Conservation (phyloP, 2,797 vertebrate genomes). For the Antennarius maculatus region DNA sequence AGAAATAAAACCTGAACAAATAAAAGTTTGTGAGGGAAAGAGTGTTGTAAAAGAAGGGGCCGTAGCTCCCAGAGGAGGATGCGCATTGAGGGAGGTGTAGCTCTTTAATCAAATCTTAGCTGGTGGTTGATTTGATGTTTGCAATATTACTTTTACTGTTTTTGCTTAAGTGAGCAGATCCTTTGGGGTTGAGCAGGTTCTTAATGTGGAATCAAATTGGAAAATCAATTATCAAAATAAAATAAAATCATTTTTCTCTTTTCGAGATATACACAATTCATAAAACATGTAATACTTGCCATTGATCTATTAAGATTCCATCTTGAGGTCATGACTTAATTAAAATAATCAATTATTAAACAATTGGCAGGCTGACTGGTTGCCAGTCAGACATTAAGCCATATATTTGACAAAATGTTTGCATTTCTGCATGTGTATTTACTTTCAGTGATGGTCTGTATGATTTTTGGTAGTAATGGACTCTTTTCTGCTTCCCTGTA, state of each 20-base stretch:
- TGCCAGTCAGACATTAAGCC: too few relatives aligned
- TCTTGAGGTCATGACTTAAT: not conserved
- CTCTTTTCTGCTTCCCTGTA: too few relatives aligned
- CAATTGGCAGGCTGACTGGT: too few relatives aligned
- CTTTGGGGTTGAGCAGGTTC: conserved; percentile 6
- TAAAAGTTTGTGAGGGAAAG: not conserved
- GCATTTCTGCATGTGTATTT: not conserved
- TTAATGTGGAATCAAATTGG: conserved; percentile 17
- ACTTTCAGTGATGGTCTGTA: not conserved
- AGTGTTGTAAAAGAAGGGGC: not conserved
- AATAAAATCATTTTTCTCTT: conserved; percentile 4
- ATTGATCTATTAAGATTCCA: not conserved
- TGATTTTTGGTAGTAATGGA: too few relatives aligned
- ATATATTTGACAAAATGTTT: too few relatives aligned
- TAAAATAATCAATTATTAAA: too few relatives aligned
- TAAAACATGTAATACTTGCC: not conserved
- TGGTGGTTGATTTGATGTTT: conserved; percentile 65
- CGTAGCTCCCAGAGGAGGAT: conserved; percentile 18
- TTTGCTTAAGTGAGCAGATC: conserved; percentile 22
- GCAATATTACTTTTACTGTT: conserved; percentile 47
- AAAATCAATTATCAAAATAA: conserved; percentile 19
- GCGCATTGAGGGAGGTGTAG: conserved; percentile 32
- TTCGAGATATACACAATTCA: not conserved
- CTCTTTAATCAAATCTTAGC: conserved; percentile 64
- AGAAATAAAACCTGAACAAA: conserved; percentile 2